phyloP scores from a whole-genome alignment of 1,140 invertebrate genomes.

The Dryas iulia region DNA sequence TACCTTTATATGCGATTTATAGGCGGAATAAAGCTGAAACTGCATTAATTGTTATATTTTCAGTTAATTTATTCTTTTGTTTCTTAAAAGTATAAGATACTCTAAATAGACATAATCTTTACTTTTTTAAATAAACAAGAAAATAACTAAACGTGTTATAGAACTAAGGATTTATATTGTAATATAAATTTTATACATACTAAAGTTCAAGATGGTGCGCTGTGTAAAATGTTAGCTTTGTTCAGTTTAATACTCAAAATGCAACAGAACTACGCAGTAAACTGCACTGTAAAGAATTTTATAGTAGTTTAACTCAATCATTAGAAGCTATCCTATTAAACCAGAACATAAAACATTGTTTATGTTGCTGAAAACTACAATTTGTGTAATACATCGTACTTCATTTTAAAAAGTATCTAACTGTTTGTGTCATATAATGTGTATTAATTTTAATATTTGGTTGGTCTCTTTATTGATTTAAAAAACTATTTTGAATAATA shows the following conservation, averaged over 20 bases:
- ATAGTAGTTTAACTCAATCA: conserved; percentile 27
- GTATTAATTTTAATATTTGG: background rate
- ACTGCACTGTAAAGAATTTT: conserved; percentile 21
- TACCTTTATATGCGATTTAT: no score
- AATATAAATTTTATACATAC: conserved; percentile 32
- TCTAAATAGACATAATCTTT: background rate
- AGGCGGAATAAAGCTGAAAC: no score
- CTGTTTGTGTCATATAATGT: background rate
- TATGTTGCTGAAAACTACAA: background rate
- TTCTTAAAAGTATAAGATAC: no score
- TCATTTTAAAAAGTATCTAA: background rate
- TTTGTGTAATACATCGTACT: background rate
- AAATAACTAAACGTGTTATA: background rate
- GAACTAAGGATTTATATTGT: conserved; percentile 25
- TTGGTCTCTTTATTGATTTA: no score
- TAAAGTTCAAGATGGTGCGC: conserved; percentile 35
- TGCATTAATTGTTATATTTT: no score
- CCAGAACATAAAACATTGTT: conserved; percentile 4
- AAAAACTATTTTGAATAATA: no score
- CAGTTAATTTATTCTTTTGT: no score
- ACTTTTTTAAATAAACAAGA: background rate
- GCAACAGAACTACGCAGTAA: conserved; percentile 24
- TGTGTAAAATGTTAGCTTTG: conserved; percentile 33
- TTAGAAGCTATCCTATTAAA: conserved; percentile 20
- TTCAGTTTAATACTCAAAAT: conserved; percentile 30